Evolutionary conservation across 53 echinoderm and acorn worm genomes (phyloP), one percentile per base, ranked within the genome.

Genomic region (Apostichopus leukothele): DNA sequence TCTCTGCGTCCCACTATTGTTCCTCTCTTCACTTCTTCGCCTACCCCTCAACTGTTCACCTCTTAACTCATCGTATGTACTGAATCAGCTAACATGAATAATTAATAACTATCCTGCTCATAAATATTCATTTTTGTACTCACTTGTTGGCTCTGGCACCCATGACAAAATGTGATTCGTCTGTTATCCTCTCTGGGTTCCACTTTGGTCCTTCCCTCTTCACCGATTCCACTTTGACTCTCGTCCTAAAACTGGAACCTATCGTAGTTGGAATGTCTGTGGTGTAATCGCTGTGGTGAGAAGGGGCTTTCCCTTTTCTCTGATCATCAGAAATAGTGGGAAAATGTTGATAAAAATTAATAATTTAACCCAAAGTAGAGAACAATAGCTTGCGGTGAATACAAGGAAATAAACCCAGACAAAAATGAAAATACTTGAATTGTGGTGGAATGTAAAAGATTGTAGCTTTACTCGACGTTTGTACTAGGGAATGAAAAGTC

Each of bases 121-220:
- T 57, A 10, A 57, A 57, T 57, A 10, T 57, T 57, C 57, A 57
- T 4, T 57, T 10, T 57, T 57, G 3, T 1, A 80, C 96, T 91
- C 86, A 97, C 97, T 97, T 97, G 85, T 97, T 97, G 60, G 97
- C 97, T 83, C 92, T 92, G 7, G 95, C 98, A 13, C 98, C 98
- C 98, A 95, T 95, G 18, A 97, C 98, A 91, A 97, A 97, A 67
- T 84, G 87, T 9, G 95, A 79, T 9, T 92, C 93, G 53, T 27
- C 51, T 21, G 83, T 89, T n/a, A 97, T 92, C 54, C 97, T 85
- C 74, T 86, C 77, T 26, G 97, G 95, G 71, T 94, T 91, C 97
- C 97, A 97, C 78, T 97, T 97, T 67, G 97, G 97, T 20, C 97
- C 97, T 75, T 95, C 97, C 79, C 89, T 90, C 89, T 91, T 97